phyloP scores from a whole-genome alignment of 92 coral and sea anemone species.

The Actinostola sp. region DNA sequence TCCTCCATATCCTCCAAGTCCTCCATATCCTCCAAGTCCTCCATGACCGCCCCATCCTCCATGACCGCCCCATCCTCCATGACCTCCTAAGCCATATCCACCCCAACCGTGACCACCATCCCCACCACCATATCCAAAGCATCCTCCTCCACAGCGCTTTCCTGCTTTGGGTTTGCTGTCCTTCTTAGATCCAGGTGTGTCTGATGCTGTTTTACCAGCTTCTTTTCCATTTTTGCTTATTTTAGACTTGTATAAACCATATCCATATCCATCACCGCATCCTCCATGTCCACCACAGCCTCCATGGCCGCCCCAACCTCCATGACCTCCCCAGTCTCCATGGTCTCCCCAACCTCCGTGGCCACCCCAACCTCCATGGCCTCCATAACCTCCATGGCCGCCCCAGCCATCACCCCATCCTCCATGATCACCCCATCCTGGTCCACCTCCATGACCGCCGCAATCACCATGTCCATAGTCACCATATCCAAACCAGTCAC shows the following conservation, averaged over 20 bases:
- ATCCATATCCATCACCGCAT: conserved; percentile 37
- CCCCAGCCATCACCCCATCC: conserved; percentile 74
- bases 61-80: conserved; percentile 63
- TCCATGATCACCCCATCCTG: conserved; percentile 41
- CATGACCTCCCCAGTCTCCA: conserved; percentile 71
- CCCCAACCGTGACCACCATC: conserved; percentile 44
- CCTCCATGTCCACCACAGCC: conserved; percentile 42
- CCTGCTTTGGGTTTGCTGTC: conserved; percentile 47
- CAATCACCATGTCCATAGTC: conserved; percentile 43
- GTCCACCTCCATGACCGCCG: not conserved
- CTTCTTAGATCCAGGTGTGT: conserved; percentile 32
- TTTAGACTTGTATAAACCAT: conserved; percentile 62
- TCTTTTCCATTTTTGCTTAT: conserved; percentile 41
- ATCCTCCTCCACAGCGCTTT: conserved; percentile 66
- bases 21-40: conserved; percentile 64
- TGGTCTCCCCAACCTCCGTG: conserved; percentile 17
- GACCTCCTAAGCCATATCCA: conserved; percentile 36
- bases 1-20: conserved; percentile 72
- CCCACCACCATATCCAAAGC: conserved; percentile 68
- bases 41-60: conserved; percentile 80
- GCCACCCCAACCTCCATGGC: conserved; percentile 72
- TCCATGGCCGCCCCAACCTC: conserved; percentile 75
- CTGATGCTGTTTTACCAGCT: conserved; percentile 1
- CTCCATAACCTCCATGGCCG: conserved; percentile 76
- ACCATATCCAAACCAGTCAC: conserved; percentile 32